Percentiles rank a stretch among this genome's conserved stretches.
These are phyloP conservation scores for Nycticorax nycticorax DNA, from an alignment of 2,113 vertebrate genomes.

Conservation along the genomic window DNA sequence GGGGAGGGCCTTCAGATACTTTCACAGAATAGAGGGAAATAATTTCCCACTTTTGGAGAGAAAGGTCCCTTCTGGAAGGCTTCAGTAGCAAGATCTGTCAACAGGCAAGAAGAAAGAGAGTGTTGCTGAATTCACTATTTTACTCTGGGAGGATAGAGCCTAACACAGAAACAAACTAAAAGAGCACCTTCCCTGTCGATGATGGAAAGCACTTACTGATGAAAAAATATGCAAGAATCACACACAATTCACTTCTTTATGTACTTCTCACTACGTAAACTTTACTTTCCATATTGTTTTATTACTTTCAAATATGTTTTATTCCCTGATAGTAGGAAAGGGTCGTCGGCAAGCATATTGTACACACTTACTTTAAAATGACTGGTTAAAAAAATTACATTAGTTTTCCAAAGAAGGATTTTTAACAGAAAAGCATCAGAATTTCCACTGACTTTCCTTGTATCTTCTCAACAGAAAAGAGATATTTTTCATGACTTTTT, in stretches of 20 bases:
- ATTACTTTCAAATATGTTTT: neutral
- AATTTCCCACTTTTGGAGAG: neutral
- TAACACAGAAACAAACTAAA: neutral
- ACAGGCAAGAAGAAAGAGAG: neutral
- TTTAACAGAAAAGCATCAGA: neutral
- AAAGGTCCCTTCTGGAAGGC: neutral
- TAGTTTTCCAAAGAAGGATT: neutral
- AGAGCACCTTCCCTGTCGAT: neutral
- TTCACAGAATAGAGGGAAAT: neutral
- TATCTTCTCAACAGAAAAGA: neutral
- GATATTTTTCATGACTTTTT: neutral
- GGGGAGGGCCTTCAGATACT: neutral
- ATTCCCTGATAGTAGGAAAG: neutral
- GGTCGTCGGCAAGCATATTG: neutral
- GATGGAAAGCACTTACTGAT: neutral
- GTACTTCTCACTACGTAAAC: neutral
- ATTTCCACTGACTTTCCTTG: neutral
- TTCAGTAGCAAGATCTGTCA: neutral
- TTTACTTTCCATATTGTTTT: neutral
- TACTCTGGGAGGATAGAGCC: neutral
- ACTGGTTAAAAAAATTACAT: neutral
- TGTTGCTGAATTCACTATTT: fast-evolving
- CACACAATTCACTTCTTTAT: neutral
- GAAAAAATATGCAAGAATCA: neutral
- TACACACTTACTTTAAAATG: neutral